Base-by-base conservation (phyloP, 2,888 invertebrate genomes). In the Melikaiella ostensackeni region DNA sequence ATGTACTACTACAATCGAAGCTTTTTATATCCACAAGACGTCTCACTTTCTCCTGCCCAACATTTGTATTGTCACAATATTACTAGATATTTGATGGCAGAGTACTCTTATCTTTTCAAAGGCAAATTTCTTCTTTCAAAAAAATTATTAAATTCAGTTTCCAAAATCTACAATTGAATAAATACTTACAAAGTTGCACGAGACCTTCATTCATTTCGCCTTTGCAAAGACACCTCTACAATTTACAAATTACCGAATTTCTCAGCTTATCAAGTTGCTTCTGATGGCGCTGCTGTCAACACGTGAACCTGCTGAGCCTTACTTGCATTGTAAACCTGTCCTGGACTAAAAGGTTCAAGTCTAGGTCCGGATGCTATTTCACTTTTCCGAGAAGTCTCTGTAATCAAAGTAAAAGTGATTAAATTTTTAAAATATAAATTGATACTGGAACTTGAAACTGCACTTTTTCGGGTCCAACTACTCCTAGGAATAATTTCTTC, bases 241-340 rank as follows among this genome's bases (percentile, higher is more conserved):
- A 50, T 70, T 30, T 50, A 70, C 30, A 70, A 30, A 70, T 50
- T n/a, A 27, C 42, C n/a, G 11, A 50, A 7, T 30, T 70, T 50
- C 11, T 46, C 30, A 50, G 30, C 30, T 70, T 13, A 75, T 81
- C 79, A 79, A 61, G 77, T 88, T 78, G 84, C 83, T 82, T 91
- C 90, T 75, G 89, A 84, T 75, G 89, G 85, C 74, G 86, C 87
- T 73, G 91, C 88, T 83, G 91, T 93, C 83, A 98, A 93, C 33
- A 98, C 97, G 88, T 98, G 97, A 42, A 98, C 96, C 92, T 98
- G 98, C 89, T 95, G 95, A 77, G 97, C 97, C 92, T 97, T 97
- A 83, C 97, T 97, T 82, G 95, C 95, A 91, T 98, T 98, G 92
- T 98, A 98, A 27, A 98, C 97, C 92, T 98, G 98, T 0, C 98